phyloP scores from a whole-genome alignment of 2,113 vertebrate species.

The Opisthocomus hoazin region DNA sequence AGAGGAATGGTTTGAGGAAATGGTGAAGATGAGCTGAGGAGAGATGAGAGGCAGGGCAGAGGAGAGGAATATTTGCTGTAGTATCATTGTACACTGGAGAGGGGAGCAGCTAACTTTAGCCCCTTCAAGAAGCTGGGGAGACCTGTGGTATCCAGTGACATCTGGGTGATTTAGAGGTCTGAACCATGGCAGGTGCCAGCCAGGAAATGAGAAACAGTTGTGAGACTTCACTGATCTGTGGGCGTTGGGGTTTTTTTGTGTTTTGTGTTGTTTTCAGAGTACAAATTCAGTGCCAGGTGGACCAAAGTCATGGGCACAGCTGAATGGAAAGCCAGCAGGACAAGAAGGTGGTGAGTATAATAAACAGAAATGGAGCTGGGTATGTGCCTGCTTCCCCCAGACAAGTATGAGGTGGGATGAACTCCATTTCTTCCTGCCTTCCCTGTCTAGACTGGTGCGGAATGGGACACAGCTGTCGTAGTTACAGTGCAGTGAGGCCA shows the following conservation, averaged over 20 bases:
- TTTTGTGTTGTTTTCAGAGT: constrained; percentile 73
- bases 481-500: background rate
- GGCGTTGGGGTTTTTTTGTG: background rate
- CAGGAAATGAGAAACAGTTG: background rate
- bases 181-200: background rate
- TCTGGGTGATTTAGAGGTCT: background rate
- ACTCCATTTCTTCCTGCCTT: background rate
- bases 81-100: background rate
- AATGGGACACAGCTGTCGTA: background rate
- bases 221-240: background rate
- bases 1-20: background rate
- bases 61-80: background rate
- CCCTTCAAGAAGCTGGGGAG: background rate
- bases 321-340: constrained; percentile 99
- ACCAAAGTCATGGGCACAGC: constrained; percentile 99
- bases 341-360: constrained; percentile 89
- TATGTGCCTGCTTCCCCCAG: background rate
- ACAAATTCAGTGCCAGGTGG: constrained; percentile 94
- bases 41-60: background rate
- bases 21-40: background rate
- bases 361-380: background rate
- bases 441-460: background rate
- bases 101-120: background rate
- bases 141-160: background rate
- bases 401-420: background rate